Evolutionary conservation across 2,797 vertebrate genomes (phyloP).

Genomic region (Crenuchus spilurus): DNA sequence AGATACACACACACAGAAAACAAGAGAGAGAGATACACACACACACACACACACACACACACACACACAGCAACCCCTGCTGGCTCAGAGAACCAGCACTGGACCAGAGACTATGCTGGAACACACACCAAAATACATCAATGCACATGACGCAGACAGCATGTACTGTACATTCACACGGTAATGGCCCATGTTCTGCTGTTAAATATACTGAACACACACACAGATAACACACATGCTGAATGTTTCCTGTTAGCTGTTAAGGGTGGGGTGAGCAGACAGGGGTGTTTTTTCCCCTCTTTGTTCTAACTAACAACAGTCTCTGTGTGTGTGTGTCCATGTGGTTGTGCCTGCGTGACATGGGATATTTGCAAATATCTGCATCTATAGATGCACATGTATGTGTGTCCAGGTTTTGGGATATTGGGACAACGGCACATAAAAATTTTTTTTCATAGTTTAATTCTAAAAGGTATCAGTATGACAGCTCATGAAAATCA

Average conservation of each 20-base stretch:
- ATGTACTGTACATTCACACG: background rate
- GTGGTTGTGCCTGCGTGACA: background rate
- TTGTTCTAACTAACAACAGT: conserved; percentile 60
- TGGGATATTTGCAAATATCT: background rate
- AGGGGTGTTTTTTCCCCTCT: conserved; percentile 66
- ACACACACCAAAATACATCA: background rate
- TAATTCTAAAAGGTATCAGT: too few relatives aligned
- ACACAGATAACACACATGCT: conserved; percentile 38
- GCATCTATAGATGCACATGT: conserved; percentile 37
- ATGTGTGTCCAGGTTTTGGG: conserved; percentile 60
- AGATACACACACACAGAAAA: too few relatives aligned
- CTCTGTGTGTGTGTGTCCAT: conserved; percentile 11
- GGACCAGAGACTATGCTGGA: conserved; percentile 62
- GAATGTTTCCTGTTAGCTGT: conserved; percentile 55
- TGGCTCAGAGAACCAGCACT: conserved; percentile 62
- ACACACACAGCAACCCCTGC: conserved; percentile 45
- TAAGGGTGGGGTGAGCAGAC: conserved; percentile 55
- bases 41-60: conserved; percentile 54
- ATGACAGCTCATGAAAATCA: too few relatives aligned
- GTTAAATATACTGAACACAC: background rate
- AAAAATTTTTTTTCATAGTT: too few relatives aligned
- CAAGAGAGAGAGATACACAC: too few relatives aligned
- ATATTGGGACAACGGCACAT: too few relatives aligned
- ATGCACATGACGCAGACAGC: background rate
- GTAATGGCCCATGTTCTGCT: background rate